These are phyloP conservation scores for Semicossyphus pulcher DNA, from an alignment of 2,113 vertebrate genomes.

Conservation along the genomic window DNA sequence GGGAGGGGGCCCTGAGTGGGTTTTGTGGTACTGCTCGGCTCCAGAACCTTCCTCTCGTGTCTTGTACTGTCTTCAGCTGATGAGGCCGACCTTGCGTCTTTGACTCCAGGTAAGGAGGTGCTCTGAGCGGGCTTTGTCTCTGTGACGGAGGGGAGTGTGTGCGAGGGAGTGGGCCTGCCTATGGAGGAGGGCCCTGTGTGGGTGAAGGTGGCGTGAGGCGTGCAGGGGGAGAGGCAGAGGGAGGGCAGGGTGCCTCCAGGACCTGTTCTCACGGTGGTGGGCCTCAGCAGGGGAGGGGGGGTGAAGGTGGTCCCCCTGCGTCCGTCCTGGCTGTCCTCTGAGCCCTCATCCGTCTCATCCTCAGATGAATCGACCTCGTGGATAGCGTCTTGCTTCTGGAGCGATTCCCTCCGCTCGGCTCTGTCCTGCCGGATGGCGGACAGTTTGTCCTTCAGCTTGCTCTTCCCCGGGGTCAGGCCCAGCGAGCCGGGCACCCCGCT, in stretches of 20 bases:
- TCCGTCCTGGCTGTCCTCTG: constrained; percentile 90
- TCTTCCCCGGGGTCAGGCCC: constrained; percentile 77
- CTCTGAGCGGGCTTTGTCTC: constrained; percentile 32
- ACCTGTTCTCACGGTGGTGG: constrained; percentile 72
- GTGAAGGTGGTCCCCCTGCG: constrained; percentile 77
- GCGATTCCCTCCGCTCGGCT: constrained; percentile 92
- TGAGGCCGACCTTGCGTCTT: constrained; percentile 21
- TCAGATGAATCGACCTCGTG: constrained; percentile 96
- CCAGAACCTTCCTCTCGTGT: constrained; percentile 41
- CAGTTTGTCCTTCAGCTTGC: constrained; percentile 86
- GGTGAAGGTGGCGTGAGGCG: constrained; percentile 58
- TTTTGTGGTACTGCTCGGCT: constrained; percentile 30
- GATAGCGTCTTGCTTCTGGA: constrained; percentile 98
- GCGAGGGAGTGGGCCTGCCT: constrained; percentile 20
- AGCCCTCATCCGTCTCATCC: constrained; percentile 94
- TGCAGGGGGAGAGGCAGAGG: constrained; percentile 72
- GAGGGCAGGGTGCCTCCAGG: constrained; percentile 69
- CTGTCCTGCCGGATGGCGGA: constrained; percentile 93
- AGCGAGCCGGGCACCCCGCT: constrained; percentile 52
- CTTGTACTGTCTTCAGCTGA: constrained; percentile 23
- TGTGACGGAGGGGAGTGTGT: constrained; percentile 23
- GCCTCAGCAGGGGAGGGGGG: constrained; percentile 82
- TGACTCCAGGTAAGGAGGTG: neutral
- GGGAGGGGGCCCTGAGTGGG: constrained; percentile 62
- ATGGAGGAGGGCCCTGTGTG: constrained; percentile 56